phyloP scores from a whole-genome alignment of 2,797 vertebrate species.

The Arnoldichthys spilopterus region DNA sequence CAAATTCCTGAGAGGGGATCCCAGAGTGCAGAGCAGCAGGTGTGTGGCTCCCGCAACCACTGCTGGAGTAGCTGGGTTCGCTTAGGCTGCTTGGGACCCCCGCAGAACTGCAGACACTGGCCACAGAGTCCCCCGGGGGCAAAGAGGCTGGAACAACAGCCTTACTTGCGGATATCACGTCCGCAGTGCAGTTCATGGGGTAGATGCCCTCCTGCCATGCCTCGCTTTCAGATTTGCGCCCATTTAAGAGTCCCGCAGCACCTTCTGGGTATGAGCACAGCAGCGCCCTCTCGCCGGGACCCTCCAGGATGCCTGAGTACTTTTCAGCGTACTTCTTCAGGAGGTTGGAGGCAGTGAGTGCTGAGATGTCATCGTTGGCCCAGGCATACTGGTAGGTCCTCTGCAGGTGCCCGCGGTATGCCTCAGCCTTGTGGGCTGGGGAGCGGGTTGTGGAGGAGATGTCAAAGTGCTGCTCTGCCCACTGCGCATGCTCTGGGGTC shows the following conservation, averaged over 20 bases:
- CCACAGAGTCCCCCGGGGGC: slow-evolving; percentile 91
- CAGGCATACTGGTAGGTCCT: slow-evolving; percentile 98
- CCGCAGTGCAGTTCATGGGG: slow-evolving; percentile 96
- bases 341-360: slow-evolving; percentile 97
- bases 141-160: slow-evolving; percentile 91
- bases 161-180: slow-evolving; percentile 95
- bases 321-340: slow-evolving; percentile 99
- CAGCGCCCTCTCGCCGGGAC: slow-evolving; percentile 89
- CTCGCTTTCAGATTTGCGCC: slow-evolving; percentile 94
- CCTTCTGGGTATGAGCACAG: slow-evolving; percentile 93
- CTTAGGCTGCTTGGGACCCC: slow-evolving; percentile 94
- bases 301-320: slow-evolving; percentile 97
- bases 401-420: slow-evolving; percentile 96
- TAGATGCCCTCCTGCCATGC: slow-evolving; percentile 98
- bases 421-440: slow-evolving; percentile 98
- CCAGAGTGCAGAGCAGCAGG: slow-evolving; percentile 92
- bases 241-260: slow-evolving; percentile 89
- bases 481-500: slow-evolving; percentile 99
- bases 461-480: slow-evolving; percentile 99
- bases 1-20: slow-evolving; percentile 98
- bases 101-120: slow-evolving; percentile 92
- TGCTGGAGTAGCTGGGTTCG: slow-evolving; percentile 94
- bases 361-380: slow-evolving; percentile 99
- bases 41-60: slow-evolving; percentile 94
- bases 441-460: slow-evolving; percentile 98